phyloP scores from a whole-genome alignment of 53 echinoderm and acorn worm species.

The Holothuria scabra region DNA sequence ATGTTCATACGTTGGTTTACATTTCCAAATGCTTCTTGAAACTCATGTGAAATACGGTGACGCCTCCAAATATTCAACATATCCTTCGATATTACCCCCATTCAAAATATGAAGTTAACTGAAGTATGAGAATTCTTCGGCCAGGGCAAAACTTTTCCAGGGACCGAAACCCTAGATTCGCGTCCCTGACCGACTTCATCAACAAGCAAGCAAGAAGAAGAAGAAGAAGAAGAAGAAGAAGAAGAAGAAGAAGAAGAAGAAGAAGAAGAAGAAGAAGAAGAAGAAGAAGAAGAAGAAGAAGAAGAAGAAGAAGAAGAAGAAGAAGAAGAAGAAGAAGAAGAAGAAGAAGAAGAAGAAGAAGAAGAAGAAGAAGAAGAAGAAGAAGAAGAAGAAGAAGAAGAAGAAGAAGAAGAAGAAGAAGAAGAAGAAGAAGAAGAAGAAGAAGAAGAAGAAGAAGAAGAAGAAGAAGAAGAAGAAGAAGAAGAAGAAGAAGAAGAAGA shows the following conservation, averaged over 20 bases:
- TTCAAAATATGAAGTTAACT: too few species aligned
- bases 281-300: constrained; percentile 33
- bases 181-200: too few species aligned
- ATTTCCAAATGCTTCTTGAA: too few species aligned
- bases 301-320: constrained; percentile 39
- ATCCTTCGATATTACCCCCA: too few species aligned
- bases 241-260: constrained; percentile 36
- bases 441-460: constrained; percentile 33
- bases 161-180: too few species aligned
- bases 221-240: constrained; percentile 33
- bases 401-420: constrained; percentile 36
- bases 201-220: constrained; percentile 5
- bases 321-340: constrained; percentile 39
- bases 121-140: too few species aligned
- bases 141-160: too few species aligned
- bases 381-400: constrained; percentile 33
- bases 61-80: too few species aligned
- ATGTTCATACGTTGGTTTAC: too few species aligned
- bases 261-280: constrained; percentile 39
- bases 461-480: constrained; percentile 28
- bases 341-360: constrained; percentile 38
- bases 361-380: constrained; percentile 36
- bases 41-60: too few species aligned
- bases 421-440: constrained; percentile 29
- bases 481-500: constrained; percentile 32